Base-by-base conservation (phyloP, 2,113 vertebrate genomes). In the Furnarius figulus region DNA sequence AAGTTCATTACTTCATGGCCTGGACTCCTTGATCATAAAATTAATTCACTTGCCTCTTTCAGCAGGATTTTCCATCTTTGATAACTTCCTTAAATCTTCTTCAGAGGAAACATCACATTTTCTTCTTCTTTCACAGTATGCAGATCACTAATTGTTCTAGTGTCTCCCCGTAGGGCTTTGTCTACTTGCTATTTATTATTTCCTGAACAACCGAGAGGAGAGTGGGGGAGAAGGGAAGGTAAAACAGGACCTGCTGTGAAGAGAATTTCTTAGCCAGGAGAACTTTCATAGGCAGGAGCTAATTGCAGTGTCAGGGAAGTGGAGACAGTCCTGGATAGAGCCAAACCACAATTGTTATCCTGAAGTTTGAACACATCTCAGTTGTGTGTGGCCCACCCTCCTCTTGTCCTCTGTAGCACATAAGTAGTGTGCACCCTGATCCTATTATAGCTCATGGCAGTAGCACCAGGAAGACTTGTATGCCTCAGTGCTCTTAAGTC, bases 381-480 rank as follows among this genome's bases (percentile, higher is more conserved):
- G 40, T n/a, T 33, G 22, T 53, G 25, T 39, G 49, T 85, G 49
- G 31, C 67, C 25, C 74, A 73, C 31, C 47, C 18, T 85, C 55
- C 7, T 14, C 63, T 67, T 58, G 42, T 50, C 39, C 46, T 87
- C n/a, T 79, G 1, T 22, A 53, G 82, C 59, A 58, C 19, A 1
- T 6, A 70, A 70, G 55, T 28, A 56, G 24, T 46, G 35, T 58
- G 81, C 24, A 44, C 42, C 33, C 75, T 90, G 75, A 74, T 83
- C 78, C 71, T 55, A 2, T 80, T 79, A 47, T 59, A 88, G 28
- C 46, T 81, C 47, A 4, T 75, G 52, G 65, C 87, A 71, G 7
- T 19, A 85, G 62, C 80, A 89, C 87, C 78, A 87, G 93, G 93
- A 91, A 96, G 85, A 91, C 13, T 72, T 91, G 33, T 52, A 83